Evolutionary conservation across 2,797 vertebrate genomes (phyloP).

Genomic region (Spinibarbus caldwelli): DNA sequence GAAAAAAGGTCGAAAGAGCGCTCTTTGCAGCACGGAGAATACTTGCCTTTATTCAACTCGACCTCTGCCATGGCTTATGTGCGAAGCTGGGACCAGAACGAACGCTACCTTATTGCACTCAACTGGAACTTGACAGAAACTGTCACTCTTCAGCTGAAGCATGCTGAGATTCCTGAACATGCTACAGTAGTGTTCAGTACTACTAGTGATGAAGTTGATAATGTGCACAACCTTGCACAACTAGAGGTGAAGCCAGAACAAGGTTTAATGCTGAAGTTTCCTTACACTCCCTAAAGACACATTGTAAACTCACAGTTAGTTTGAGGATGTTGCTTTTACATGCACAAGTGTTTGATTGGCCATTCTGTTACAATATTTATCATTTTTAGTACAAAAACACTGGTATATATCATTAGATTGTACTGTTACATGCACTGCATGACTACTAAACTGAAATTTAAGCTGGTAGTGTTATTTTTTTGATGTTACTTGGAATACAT

Average conservation of each 20-base stretch:
- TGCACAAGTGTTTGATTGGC: not conserved
- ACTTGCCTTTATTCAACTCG: conserved; percentile 61
- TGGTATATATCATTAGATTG: not conserved
- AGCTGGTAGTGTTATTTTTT: not conserved
- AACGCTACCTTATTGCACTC: conserved; percentile 79
- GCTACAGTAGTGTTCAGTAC: conserved; percentile 76
- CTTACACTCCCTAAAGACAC: conserved; percentile 67
- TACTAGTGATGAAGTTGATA: not conserved
- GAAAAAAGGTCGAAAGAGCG: conserved; percentile 79
- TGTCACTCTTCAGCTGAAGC: conserved; percentile 42
- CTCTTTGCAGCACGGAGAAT: conserved; percentile 83
- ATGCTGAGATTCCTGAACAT: conserved; percentile 58
- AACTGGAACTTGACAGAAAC: conserved; percentile 70
- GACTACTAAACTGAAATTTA: not conserved
- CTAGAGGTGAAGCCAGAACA: conserved; percentile 72
- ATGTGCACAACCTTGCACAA: conserved; percentile 57
- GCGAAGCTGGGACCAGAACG: conserved; percentile 87
- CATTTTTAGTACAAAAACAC: conserved; percentile 13
- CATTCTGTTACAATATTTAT: conserved; percentile 46
- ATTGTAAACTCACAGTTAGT: not conserved
- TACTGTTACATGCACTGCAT: conserved; percentile 25
- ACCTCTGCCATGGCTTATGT: conserved; percentile 73
- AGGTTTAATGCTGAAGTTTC: conserved; percentile 79
- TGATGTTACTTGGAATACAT: conserved; percentile 34
- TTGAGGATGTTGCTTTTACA: not conserved